A percentile compares a stretch with the other conserved stretches of the same genome.
Conservation (phyloP, 2,888 invertebrate species). For the Leucozona laternaria region DNA sequence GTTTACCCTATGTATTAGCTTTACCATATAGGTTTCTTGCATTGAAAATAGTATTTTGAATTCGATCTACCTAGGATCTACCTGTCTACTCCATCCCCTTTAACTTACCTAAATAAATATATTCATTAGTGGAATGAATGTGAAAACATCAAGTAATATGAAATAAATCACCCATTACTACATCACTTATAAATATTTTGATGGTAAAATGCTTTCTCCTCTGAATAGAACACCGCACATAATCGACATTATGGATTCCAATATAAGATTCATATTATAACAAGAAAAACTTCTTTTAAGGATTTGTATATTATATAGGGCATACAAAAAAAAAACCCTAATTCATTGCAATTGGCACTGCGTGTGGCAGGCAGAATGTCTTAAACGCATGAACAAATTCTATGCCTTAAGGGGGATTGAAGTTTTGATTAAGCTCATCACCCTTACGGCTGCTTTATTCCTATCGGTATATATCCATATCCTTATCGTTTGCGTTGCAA, state of each 20-base stretch:
- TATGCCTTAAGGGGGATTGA: slow-evolving; percentile 42
- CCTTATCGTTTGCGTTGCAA: slow-evolving; percentile 53
- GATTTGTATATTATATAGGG: not conserved
- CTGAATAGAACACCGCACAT: not conserved
- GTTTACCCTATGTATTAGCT: too few relatives aligned
- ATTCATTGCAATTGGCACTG: slow-evolving; percentile 65
- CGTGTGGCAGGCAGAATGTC: slow-evolving; percentile 68
- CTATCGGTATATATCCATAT: slow-evolving; percentile 4
- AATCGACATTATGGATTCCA: not conserved
- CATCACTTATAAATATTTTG: slow-evolving; percentile 4
- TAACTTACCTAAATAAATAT: not conserved
- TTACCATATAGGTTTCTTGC: too few relatives aligned
- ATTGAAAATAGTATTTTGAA: not conserved
- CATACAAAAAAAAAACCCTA: slow-evolving; percentile 19
- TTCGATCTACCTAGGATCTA: not conserved
- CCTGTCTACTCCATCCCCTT: not conserved
- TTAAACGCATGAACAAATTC: slow-evolving; percentile 73
- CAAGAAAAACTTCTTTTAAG: not conserved
- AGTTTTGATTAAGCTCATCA: slow-evolving; percentile 70
- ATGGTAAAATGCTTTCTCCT: not conserved
- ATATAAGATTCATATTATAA: slow-evolving; percentile 6
- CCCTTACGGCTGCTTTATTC: slow-evolving; percentile 45
- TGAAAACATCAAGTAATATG: not conserved
- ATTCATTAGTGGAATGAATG: not conserved
- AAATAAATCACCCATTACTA: not conserved